Percentiles rank a stretch among this genome's conserved stretches.
phyloP scores from a whole-genome alignment of 2,113 vertebrate species.

The Chascanopsetta lugubris region DNA sequence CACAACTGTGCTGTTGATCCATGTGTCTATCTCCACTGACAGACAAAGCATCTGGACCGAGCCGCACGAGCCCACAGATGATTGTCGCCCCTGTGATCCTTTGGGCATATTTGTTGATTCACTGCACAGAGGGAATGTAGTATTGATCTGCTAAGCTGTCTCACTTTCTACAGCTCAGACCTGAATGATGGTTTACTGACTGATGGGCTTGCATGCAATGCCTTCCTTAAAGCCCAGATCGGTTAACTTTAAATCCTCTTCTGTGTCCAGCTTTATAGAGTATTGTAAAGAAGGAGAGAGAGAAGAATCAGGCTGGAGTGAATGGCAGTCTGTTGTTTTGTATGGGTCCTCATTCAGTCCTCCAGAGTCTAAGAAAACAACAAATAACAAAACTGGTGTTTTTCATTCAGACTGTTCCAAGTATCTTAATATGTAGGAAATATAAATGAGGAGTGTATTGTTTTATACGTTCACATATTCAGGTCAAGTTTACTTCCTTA shows the following conservation, averaged over 20 bases:
- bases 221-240: slow-evolving; percentile 15
- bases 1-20: slow-evolving; percentile 5
- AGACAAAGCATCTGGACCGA: slow-evolving; percentile 34
- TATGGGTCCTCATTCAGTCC: too few relatives aligned
- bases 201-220: slow-evolving; percentile 26
- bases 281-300: slow-evolving; percentile 6
- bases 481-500: too few relatives aligned
- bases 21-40: slow-evolving; percentile 36
- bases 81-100: slow-evolving; percentile 50
- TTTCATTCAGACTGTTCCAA: too few relatives aligned
- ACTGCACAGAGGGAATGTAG: slow-evolving; percentile 61
- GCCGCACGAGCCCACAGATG: slow-evolving; percentile 31
- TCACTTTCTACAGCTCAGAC: slow-evolving; percentile 60
- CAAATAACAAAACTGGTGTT: too few relatives aligned
- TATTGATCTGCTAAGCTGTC: slow-evolving; percentile 67
- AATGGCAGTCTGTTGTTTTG: neutral
- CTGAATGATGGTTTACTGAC: slow-evolving; percentile 49
- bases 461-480: too few relatives aligned
- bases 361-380: too few relatives aligned
- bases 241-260: slow-evolving; percentile 14
- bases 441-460: too few relatives aligned
- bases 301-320: too few relatives aligned
- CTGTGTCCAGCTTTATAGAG: slow-evolving; percentile 5
- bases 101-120: slow-evolving; percentile 61
- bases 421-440: too few relatives aligned